Percentiles rank a stretch among this genome's conserved stretches.
These are phyloP conservation scores for Nymphalis c-album DNA, from an alignment of 2,888 invertebrate genomes.

Conservation along the genomic window DNA sequence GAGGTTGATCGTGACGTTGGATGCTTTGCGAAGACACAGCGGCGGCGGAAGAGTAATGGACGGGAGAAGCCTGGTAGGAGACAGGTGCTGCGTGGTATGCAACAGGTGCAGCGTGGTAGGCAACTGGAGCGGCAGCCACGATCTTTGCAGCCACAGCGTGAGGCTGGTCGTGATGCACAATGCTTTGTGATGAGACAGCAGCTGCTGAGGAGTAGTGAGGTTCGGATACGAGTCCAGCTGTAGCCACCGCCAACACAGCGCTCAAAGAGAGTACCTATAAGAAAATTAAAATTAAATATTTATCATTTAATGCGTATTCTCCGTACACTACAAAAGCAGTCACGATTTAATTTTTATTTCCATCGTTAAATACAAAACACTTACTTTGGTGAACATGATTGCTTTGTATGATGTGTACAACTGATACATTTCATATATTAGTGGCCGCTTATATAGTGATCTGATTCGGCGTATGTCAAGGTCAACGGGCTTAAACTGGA, in stretches of 20 bases:
- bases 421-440: conserved; percentile 8
- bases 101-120: conserved; percentile 49
- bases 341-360: too few species aligned
- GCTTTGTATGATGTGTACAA: not conserved
- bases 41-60: conserved; percentile 43
- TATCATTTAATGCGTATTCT: too few species aligned
- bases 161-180: conserved; percentile 58
- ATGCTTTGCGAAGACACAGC: conserved; percentile 62
- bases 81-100: conserved; percentile 49
- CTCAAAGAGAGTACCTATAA: conserved; percentile 63
- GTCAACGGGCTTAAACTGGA: not conserved
- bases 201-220: conserved; percentile 65
- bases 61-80: conserved; percentile 44
- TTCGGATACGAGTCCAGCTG: conserved; percentile 61
- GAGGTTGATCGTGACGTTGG: conserved; percentile 60
- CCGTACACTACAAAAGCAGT: too few species aligned
- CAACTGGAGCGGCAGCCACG: conserved; percentile 41
- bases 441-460: conserved; percentile 19
- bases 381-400: conserved; percentile 68
- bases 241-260: conserved; percentile 67
- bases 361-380: conserved; percentile 39
- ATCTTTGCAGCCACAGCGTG: conserved; percentile 39
- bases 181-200: conserved; percentile 66
- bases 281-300: conserved; percentile 10
- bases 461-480: conserved; percentile 8